These are phyloP conservation scores for Gallinago paraguaiae DNA, from an alignment of 2,113 vertebrate genomes.

Conservation along the genomic window DNA sequence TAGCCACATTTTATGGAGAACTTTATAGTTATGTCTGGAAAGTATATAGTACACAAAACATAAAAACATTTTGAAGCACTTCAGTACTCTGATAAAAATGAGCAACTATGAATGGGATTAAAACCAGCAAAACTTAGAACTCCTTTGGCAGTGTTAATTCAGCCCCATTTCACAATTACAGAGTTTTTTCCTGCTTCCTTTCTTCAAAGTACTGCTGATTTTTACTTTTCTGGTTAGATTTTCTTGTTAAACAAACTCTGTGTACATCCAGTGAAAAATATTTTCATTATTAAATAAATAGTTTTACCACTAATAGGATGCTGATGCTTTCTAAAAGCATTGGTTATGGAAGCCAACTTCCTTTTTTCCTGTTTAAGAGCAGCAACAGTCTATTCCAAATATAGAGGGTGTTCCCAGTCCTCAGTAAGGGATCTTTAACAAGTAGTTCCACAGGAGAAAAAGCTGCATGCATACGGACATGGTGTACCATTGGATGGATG, in stretches of 20 bases:
- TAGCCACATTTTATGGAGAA: not conserved
- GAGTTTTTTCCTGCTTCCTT: not conserved
- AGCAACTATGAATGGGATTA: not conserved
- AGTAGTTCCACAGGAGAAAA: not conserved
- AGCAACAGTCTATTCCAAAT: not conserved
- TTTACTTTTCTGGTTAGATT: not conserved
- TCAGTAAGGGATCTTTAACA: not conserved
- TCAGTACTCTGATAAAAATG: not conserved
- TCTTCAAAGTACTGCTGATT: not conserved
- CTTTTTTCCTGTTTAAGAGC: not conserved
- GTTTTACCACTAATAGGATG: not conserved
- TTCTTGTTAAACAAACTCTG: not conserved
- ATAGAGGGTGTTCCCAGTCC: not conserved
- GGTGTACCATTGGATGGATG: rapidly evolving
- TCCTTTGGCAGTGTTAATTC: not conserved
- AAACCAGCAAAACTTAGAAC: not conserved
- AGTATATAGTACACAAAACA: not conserved
- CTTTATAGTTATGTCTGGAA: not conserved
- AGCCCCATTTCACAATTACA: not conserved
- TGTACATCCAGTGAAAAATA: not conserved
- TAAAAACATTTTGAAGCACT: not conserved
- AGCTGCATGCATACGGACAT: too few species aligned
- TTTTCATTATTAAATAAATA: not conserved
- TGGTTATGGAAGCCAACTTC: not conserved
- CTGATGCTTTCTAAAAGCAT: not conserved